Evolutionary conservation across 1,140 invertebrate species (phyloP).

Genomic region (Scaptomyza hsui): DNA sequence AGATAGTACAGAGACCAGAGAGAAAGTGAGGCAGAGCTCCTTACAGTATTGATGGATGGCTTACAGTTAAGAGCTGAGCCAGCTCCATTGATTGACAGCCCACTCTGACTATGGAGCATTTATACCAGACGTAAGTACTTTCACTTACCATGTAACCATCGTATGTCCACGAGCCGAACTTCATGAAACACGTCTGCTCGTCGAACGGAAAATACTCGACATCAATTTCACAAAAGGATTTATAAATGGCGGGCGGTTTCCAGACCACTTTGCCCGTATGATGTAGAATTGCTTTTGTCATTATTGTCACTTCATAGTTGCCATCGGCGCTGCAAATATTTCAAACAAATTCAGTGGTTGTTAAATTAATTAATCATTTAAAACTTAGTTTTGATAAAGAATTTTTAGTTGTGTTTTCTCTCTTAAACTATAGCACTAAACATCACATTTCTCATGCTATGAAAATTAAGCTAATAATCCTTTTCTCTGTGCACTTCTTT

Average conservation of each 20-base stretch:
- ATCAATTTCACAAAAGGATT: conserved; percentile 98
- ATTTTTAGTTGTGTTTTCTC: too few relatives aligned
- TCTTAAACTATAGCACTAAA: neutral
- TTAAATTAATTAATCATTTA: neutral
- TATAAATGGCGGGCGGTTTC: conserved; percentile 99
- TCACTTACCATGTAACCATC: conserved; percentile 93
- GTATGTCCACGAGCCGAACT: conserved; percentile 98
- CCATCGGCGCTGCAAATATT: conserved; percentile 92
- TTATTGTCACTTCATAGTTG: conserved; percentile 98
- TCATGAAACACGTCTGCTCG: conserved; percentile 98
- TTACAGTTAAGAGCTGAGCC: conserved; percentile 42
- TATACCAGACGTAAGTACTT: conserved; percentile 19
- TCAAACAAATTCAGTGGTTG: neutral
- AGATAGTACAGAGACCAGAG: conserved; percentile 18
- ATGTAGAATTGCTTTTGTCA: conserved; percentile 97
- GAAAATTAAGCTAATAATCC: neutral
- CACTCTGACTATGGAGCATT: conserved; percentile 1
- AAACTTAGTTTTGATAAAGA: neutral
- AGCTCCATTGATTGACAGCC: conserved; percentile 46
- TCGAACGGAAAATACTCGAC: conserved; percentile 98
- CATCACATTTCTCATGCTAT: neutral
- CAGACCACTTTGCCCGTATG: conserved; percentile 97
- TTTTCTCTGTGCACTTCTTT: neutral
- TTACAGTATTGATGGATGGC: conserved; percentile 64
- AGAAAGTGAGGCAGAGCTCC: conserved; percentile 6